Percentiles rank a stretch among this genome's conserved stretches.
These are phyloP conservation scores for Amiota communis DNA, from an alignment of 2,888 invertebrate genomes.

Conservation along the genomic window DNA sequence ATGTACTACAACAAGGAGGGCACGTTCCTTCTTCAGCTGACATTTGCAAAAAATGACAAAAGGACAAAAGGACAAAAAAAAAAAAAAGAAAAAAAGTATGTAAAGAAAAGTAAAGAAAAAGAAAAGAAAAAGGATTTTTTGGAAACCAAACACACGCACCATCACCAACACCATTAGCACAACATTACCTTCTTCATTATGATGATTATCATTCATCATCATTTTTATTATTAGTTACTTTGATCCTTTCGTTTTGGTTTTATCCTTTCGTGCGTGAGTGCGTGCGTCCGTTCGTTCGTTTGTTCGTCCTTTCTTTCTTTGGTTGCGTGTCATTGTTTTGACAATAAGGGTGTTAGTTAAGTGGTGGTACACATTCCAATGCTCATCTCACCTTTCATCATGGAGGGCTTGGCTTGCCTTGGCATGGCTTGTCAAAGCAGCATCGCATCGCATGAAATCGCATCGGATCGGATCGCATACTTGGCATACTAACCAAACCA, in stretches of 20 bases:
- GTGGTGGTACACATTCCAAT: conserved; percentile 64
- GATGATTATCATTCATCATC: background rate
- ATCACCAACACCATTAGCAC: no score
- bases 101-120: background rate
- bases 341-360: conserved; percentile 67
- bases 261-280: conserved; percentile 34
- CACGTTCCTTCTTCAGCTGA: conserved; percentile 4
- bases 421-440: background rate
- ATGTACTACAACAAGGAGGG: conserved; percentile 26
- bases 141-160: background rate
- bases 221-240: conserved; percentile 26
- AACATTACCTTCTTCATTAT: no score
- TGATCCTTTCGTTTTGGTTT: conserved; percentile 18
- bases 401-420: no score
- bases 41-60: background rate
- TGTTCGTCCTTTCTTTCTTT: background rate
- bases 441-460: no score
- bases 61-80: background rate
- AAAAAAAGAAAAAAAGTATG: background rate
- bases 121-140: conserved; percentile 2
- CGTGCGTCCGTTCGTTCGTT: conserved; percentile 23
- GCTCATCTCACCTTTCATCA: conserved; percentile 25
- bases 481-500: conserved; percentile 29
- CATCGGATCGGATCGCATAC: no score
- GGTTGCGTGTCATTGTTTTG: conserved; percentile 54